Evolutionary conservation across 2,888 invertebrate species (phyloP), one percentile per base, ranked within the genome.

Genomic region (Drosophila anomelani): DNA sequence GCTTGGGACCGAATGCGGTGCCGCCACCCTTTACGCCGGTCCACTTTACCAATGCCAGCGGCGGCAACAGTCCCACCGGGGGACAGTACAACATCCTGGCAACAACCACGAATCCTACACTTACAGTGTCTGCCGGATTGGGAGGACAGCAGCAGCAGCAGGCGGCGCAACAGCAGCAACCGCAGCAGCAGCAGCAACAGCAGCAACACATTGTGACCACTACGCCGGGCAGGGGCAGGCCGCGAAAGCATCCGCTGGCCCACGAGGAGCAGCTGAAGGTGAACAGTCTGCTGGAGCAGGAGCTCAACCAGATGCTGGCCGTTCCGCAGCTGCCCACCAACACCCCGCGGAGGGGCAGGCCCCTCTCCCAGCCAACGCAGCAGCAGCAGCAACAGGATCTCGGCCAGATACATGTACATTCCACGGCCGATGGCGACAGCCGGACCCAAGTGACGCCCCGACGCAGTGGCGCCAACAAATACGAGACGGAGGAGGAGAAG

Each of bases 21-120:
- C 92, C 92, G 73, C 92, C 92, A 29, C 92, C 92, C 10, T 92
- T 92, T 63, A 92, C 92, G 4, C 92, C 92, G 8, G 92, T 92
- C 38, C 92, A 92, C 63, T 92, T 92, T 78, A 78, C 91, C 60
- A 90, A 88, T 32, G 78, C 84, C 58, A 85, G 81, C 32, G 78
- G 79, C 17, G 79, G 76, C n/a, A 80, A 77, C 36, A 79, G 85
- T 54, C 79, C 89, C 4, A 78, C 83, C 5, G 75, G 80, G 0
- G 75, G 80, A 0, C 88, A 88, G 44, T 85, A 89, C 39, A 85
- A 85, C 53, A 71, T 85, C 15, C 43, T 85, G 15, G 76, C 87
- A 7, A 78, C 90, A 44, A 73, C 84, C 23, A 36, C 51, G 13
- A 85, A 85, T 77, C 64, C 85, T 3, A 81, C 87, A 46, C 46